Evolutionary conservation across 2,888 invertebrate genomes (phyloP), one percentile per base, ranked within the genome.

Genomic region (Yponomeuta plumbellus): DNA sequence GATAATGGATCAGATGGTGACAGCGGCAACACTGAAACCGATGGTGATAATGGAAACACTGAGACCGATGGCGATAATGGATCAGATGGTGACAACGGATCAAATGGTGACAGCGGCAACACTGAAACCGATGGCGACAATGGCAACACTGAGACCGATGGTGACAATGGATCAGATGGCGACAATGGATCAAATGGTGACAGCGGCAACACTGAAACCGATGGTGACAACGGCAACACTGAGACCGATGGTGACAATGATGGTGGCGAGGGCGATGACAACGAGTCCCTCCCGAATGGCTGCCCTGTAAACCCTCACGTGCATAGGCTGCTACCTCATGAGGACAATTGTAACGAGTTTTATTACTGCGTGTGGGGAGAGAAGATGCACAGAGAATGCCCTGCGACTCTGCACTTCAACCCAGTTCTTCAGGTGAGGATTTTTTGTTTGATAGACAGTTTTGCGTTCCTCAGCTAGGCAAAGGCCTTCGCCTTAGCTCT

Each of bases 341-440:
- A 77, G 66, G 68, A 71, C 13, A 75, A 83, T 66, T 88, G 86
- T 73, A 81, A 76, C 39, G 22, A 73, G 5, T 89, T 86, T 80
- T 88, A 86, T 71, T 81, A 83, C 71, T 89, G 88, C 71, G 84
- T 84, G 44, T 81, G 82, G 80, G 87, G 86, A 64, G 63, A 74
- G n/a, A 76, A 74, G 65, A 77, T 80, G 1, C 69, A 72, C 21
- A 76, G 76, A 52, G 21, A 72, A 26, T 88, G 88, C 64, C 70
- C 83, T 1, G 13, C 56, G 0, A 66, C 70, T 0, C 71, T 84
- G 23, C 81, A 86, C 70, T 88, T 88, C 75, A 85, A 86, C 73
- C 76, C 74, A 40, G 52, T 59, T 1, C 67, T 81, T 11, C 85
- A 86, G 80, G 86, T 87, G 65, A 75, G 74, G 1, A 20, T 59